Evolutionary conservation across 2,113 vertebrate species (phyloP).

Genomic region (Melospiza melodia): DNA sequence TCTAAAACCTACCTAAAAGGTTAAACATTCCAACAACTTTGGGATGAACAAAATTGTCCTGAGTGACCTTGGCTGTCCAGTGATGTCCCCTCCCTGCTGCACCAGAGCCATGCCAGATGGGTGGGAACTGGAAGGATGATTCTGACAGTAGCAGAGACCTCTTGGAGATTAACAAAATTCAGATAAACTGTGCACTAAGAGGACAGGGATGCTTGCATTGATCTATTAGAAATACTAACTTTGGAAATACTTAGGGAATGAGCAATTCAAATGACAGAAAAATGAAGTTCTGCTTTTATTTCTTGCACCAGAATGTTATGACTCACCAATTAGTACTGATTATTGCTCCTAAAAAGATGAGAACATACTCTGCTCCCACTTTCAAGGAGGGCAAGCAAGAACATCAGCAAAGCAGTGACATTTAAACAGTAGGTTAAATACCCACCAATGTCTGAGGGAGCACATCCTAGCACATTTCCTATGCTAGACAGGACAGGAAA

Average conservation of each 20-base stretch:
- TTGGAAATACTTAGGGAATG: neutral
- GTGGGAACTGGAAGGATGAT: neutral
- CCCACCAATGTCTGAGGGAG: neutral
- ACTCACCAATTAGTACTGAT: neutral
- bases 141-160: neutral
- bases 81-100: rapidly evolving
- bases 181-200: neutral
- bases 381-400: neutral
- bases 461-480: neutral
- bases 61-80: neutral
- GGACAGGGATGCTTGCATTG: neutral
- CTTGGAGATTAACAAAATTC: neutral
- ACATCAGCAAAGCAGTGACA: neutral
- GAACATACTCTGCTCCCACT: neutral
- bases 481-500: neutral
- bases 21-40: neutral
- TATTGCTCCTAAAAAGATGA: neutral
- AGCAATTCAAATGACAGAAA: neutral
- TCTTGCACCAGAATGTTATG: neutral
- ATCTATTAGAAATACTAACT: neutral
- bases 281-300: neutral
- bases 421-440: constrained; percentile 33
- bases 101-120: neutral
- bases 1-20: neutral
- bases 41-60: neutral